These are phyloP conservation scores for Nebria ingens DNA, from an alignment of 1,140 invertebrate genomes.

Conservation along the genomic window DNA sequence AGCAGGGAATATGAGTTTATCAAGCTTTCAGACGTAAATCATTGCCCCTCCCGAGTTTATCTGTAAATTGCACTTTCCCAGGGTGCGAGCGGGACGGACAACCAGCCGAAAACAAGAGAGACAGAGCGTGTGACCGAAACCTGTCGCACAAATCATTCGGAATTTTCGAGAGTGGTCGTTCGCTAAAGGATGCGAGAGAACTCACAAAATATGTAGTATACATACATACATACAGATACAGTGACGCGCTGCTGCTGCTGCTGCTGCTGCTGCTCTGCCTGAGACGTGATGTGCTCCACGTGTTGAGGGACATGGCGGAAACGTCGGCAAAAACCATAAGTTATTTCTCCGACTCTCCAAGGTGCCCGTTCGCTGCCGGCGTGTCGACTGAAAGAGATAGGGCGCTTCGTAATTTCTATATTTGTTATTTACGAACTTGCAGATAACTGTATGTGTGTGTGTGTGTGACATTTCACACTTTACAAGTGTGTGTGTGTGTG, in stretches of 20 bases:
- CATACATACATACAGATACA: too few species aligned
- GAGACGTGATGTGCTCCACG: not conserved
- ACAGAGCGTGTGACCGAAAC: not conserved
- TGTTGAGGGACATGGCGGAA: not conserved
- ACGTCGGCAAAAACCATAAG: not conserved
- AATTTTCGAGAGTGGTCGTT: not conserved
- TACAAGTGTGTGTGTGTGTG: constrained; percentile 4
- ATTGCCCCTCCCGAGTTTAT: constrained; percentile 33
- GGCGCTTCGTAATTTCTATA: constrained; percentile 15
- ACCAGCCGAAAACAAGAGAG: not conserved
- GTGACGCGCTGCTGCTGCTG: not conserved
- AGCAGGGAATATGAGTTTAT: constrained; percentile 39
- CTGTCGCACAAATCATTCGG: not conserved
- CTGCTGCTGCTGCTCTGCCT: not conserved
- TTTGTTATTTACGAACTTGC: constrained; percentile 19
- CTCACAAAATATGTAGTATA: too few species aligned
- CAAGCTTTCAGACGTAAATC: constrained; percentile 37
- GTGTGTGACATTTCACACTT: not conserved
- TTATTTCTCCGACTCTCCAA: not conserved
- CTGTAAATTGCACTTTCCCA: constrained; percentile 37
- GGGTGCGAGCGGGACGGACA: not conserved
- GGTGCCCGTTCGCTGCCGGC: not conserved
- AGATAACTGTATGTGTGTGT: constrained; percentile 13
- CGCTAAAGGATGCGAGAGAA: too few species aligned
- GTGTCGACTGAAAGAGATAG: not conserved